Evolutionary conservation across 2,797 vertebrate species (phyloP).

Genomic region (Cygnus olor): DNA sequence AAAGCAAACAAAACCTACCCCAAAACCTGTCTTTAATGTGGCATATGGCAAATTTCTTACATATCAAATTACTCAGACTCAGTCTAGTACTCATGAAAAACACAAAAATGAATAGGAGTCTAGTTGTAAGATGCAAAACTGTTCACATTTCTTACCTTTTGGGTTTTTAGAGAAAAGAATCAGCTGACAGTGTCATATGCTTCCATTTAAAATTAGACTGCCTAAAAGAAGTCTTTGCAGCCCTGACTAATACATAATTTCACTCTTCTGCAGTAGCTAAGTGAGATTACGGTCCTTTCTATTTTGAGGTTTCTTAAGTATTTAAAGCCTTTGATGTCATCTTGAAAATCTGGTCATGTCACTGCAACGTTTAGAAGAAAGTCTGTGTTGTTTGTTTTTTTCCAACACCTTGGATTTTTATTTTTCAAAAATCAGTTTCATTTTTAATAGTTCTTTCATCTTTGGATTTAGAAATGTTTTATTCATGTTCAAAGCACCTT

Average conservation of each 20-base stretch:
- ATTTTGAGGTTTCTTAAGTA: constrained; percentile 68
- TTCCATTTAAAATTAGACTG: constrained; percentile 51
- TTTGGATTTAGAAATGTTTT: constrained; percentile 58
- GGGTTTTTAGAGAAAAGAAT: constrained; percentile 34
- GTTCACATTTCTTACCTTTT: constrained; percentile 15
- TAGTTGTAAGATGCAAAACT: background rate
- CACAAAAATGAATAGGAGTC: background rate
- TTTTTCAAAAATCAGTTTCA: constrained; percentile 43
- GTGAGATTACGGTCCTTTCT: constrained; percentile 69
- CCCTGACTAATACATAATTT: constrained; percentile 65
- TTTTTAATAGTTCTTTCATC: constrained; percentile 48
- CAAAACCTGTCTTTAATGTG: background rate
- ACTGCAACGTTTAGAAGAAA: constrained; percentile 38
- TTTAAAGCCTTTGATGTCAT: constrained; percentile 70
- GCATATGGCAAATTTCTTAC: background rate
- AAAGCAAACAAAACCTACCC: background rate
- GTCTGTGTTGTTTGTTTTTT: background rate
- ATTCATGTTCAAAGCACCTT: constrained; percentile 55
- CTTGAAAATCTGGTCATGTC: constrained; percentile 47
- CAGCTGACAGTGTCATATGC: background rate
- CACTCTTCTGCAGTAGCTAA: constrained; percentile 61
- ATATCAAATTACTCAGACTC: background rate
- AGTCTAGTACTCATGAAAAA: background rate
- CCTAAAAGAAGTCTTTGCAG: constrained; percentile 61
- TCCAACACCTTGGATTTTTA: background rate